Conservation (phyloP, 2,888 invertebrate species). For the Psylliodes chrysocephalus region DNA sequence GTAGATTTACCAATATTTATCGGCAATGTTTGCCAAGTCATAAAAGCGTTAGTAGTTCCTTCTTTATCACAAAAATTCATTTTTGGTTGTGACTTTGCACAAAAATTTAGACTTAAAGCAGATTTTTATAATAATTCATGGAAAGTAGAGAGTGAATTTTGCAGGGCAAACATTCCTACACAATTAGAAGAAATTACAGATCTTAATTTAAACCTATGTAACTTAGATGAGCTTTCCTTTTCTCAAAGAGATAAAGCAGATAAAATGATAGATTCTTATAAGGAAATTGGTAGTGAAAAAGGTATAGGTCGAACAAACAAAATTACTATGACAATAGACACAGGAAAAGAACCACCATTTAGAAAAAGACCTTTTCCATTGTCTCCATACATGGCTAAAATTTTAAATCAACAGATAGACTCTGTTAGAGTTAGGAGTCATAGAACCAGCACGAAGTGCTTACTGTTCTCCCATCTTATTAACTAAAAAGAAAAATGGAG, state of each 20-base stretch:
- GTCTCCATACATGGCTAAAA: slow-evolving; percentile 25
- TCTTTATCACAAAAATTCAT: slow-evolving; percentile 28
- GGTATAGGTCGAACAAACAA: slow-evolving; percentile 38
- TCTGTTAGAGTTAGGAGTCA: slow-evolving; percentile 44
- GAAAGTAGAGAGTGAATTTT: not conserved
- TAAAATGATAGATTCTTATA: slow-evolving; percentile 17
- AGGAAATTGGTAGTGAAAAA: slow-evolving; percentile 25
- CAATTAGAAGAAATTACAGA: too few species aligned
- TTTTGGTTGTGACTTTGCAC: slow-evolving; percentile 28
- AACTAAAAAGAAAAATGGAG: slow-evolving; percentile 24
- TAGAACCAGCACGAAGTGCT: slow-evolving; percentile 44
- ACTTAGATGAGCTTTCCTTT: not conserved
- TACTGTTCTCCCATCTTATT: slow-evolving; percentile 49
- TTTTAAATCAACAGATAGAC: slow-evolving; percentile 43
- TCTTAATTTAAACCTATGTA: not conserved
- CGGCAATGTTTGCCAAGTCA: slow-evolving; percentile 12
- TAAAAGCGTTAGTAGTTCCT: slow-evolving; percentile 30
- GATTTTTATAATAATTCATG: not conserved
- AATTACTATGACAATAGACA: slow-evolving; percentile 37
- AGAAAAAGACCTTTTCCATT: slow-evolving; percentile 26
- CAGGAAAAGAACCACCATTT: slow-evolving; percentile 38
- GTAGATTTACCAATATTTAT: slow-evolving; percentile 31
- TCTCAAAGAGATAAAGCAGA: slow-evolving; percentile 2
- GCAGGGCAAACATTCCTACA: too few species aligned
- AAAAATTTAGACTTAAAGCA: not conserved